Evolutionary conservation across 2,113 vertebrate species (phyloP).

Genomic region (Ivindomyrus marchei): DNA sequence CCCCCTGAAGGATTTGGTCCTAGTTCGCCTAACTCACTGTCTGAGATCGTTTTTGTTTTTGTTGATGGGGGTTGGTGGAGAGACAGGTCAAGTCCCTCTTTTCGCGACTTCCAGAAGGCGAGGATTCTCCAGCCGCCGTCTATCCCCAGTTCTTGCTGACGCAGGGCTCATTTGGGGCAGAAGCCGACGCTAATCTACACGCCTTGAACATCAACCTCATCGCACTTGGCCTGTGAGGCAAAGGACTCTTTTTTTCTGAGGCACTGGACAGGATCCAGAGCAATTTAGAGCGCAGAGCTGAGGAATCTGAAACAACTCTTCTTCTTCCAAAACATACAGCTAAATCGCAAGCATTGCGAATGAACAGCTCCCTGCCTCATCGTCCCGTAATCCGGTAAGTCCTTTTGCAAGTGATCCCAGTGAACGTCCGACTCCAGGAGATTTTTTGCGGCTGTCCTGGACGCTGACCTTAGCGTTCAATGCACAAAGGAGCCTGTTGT

Average conservation of each 20-base stretch:
- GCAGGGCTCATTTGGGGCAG: background rate
- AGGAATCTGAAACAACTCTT: constrained; percentile 53
- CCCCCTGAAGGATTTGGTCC: constrained; percentile 34
- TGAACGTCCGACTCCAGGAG: constrained; percentile 53
- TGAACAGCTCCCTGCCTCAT: constrained; percentile 42
- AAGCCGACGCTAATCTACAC: background rate
- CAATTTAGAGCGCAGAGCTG: constrained; percentile 54
- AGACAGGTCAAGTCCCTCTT: background rate
- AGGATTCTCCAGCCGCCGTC: background rate
- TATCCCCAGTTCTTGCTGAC: background rate
- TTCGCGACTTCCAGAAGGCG: background rate
- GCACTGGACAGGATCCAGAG: constrained; percentile 41
- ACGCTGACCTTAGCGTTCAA: constrained; percentile 30
- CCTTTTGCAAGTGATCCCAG: constrained; percentile 53
- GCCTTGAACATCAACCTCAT: constrained; percentile 9
- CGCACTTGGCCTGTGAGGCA: background rate
- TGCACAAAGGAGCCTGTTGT: constrained; percentile 65
- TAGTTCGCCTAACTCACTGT: background rate
- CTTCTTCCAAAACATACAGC: constrained; percentile 59
- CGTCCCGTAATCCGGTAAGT: constrained; percentile 54
- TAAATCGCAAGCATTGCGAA: constrained; percentile 49
- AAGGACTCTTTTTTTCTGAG: background rate
- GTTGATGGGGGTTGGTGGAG: constrained; percentile 27
- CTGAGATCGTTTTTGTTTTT: constrained; percentile 54
- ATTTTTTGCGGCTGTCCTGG: constrained; percentile 16